These are phyloP conservation scores for Dichetophora obliterata DNA, from an alignment of 2,888 invertebrate genomes.

Conservation along the genomic window DNA sequence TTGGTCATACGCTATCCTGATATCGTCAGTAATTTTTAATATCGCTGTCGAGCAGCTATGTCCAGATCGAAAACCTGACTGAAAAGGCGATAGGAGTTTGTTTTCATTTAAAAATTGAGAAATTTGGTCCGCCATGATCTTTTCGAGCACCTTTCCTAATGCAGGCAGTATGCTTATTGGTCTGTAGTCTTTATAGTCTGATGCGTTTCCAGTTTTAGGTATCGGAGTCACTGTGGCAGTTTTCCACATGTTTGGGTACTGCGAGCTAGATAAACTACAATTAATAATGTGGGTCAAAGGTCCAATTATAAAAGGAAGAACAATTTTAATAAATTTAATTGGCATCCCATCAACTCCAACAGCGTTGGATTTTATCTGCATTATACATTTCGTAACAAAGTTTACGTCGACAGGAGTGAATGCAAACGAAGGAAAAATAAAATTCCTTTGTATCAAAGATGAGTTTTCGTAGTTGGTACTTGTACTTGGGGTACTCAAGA, in stretches of 20 bases:
- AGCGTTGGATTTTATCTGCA: not conserved
- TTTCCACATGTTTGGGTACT: not conserved
- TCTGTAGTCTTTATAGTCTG: not conserved
- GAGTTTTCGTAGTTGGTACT: too few species aligned
- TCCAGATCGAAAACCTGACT: not conserved
- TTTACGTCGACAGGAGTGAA: too few species aligned
- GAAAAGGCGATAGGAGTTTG: not conserved
- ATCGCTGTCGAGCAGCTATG: conserved; percentile 2
- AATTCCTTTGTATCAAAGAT: too few species aligned
- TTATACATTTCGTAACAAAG: not conserved
- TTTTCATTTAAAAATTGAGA: not conserved
- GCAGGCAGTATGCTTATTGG: not conserved
- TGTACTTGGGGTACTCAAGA: too few species aligned
- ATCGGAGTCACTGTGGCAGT: not conserved
- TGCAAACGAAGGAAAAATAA: too few species aligned
- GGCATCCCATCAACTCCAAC: not conserved
- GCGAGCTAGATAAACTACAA: not conserved
- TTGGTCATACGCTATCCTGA: not conserved
- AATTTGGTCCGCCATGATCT: not conserved
- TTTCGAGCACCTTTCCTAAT: not conserved
- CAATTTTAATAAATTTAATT: not conserved
- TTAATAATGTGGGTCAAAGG: not conserved
- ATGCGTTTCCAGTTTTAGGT: not conserved
- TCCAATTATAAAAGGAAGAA: not conserved
- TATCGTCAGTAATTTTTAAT: not conserved